Evolutionary conservation across 2,888 invertebrate species (phyloP).

Genomic region (Choreutis nemorana): DNA sequence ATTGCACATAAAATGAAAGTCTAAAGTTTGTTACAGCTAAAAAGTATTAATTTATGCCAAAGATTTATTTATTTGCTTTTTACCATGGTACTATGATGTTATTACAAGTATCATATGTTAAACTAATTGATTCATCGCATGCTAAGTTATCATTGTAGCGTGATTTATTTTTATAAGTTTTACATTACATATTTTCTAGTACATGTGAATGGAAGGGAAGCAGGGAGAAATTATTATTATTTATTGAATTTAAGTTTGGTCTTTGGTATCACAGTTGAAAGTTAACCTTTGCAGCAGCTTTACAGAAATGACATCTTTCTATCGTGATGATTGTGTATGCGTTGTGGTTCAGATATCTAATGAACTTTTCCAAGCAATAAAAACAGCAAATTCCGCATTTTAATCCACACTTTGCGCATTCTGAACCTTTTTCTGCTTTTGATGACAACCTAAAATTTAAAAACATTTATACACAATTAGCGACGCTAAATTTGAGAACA

Average conservation of each 20-base stretch:
- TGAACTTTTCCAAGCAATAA: conserved; percentile 89
- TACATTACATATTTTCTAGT: too few species aligned
- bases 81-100: background rate
- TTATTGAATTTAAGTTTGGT: background rate
- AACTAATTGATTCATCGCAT: too few species aligned
- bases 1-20: conserved; percentile 1
- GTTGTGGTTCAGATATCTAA: conserved; percentile 92
- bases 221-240: background rate
- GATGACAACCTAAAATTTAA: conserved; percentile 68
- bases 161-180: too few species aligned
- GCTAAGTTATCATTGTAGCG: too few species aligned
- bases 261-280: background rate
- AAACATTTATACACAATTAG: too few species aligned
- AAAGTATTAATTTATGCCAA: too few species aligned
- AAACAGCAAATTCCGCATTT: conserved; percentile 91
- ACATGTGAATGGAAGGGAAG: too few species aligned
- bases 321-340: conserved; percentile 95
- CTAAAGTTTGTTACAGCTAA: too few species aligned
- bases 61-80: too few species aligned
- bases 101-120: conserved; percentile 1
- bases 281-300: conserved; percentile 83
- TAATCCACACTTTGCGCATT: conserved; percentile 76
- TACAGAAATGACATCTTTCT: conserved; percentile 89
- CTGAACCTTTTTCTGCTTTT: conserved; percentile 75
- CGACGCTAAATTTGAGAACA: too few species aligned